Evolutionary conservation across 2,797 vertebrate species (phyloP), one percentile per base, ranked within the genome.

Genomic region (Tokudaia muenninki): DNA sequence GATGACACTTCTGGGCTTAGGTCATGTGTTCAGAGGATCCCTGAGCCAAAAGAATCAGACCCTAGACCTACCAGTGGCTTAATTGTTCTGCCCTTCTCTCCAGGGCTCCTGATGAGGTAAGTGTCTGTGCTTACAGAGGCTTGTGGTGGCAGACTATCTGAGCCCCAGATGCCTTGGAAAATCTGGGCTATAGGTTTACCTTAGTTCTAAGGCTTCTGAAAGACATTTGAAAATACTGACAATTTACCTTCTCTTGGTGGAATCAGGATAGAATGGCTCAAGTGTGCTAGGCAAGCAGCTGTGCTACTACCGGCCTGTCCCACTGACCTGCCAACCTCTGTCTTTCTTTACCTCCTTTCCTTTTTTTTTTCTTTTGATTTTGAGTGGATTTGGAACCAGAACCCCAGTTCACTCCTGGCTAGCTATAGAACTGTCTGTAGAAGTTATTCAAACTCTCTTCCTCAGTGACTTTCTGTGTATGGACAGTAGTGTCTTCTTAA

Each of bases 1-100:
- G 78, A 67, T 96, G 93, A 94, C 63, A 87, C 96, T 96, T n/a
- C 47, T 44, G 37, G 93, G 50, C 75, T 97, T 87, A 96, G 83
- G 65, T 97, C 97, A 88, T 94, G 12, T 74, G 90, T 92, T 90
- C 96, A 79, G 91, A 96, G 94, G 16, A 65, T 52, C 83, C 57
- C 91, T 92, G 83, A 91, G 70, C 70, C 1, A 1, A 87, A 84
- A 95, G 88, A 90, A 79, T 57, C 44, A 61, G 75, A 87, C 83
- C 61, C 24, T 21, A 72, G 65, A 63, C 61, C 74, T 3, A 0
- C 94, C 81, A 91, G 91, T 87, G 67, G 84, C 77, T 77, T 95
- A 31, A 91, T 92, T 91, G 84, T 95, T 92, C 47, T 47, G 47
- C 17, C 31, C 75, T 95, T 95, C 77, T 93, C 84, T 70, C 24